phyloP scores from a whole-genome alignment of 2,797 vertebrate genomes.

The Sarcophilus harrisii region DNA sequence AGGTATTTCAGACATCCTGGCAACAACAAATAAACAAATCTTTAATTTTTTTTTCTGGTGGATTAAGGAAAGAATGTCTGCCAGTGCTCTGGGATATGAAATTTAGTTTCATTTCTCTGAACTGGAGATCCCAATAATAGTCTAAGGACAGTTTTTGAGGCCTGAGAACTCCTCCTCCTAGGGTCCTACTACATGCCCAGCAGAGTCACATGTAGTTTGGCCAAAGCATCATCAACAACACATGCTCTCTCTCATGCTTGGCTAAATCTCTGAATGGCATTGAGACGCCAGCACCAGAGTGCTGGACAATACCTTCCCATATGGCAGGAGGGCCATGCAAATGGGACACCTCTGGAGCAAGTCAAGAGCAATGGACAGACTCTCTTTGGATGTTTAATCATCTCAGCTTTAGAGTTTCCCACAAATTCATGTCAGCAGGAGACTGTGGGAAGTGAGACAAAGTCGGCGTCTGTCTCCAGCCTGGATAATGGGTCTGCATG shows the following conservation, averaged over 20 bases:
- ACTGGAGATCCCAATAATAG: background rate
- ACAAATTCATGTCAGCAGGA: slow-evolving; percentile 18
- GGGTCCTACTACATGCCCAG: background rate
- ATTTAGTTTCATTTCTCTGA: background rate
- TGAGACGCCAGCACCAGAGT: background rate
- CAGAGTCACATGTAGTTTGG: background rate
- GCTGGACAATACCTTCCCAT: background rate
- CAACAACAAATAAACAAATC: background rate
- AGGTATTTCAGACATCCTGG: background rate
- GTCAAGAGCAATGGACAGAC: background rate
- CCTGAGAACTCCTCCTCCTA: background rate
- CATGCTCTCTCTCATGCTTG: background rate
- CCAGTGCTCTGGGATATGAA: background rate
- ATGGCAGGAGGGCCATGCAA: background rate
- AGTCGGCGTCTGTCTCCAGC: background rate
- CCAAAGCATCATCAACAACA: background rate
- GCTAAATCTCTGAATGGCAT: background rate
- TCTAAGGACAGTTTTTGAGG: slow-evolving; percentile 16
- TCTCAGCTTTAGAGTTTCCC: background rate
- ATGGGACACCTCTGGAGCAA: background rate
- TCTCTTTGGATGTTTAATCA: slow-evolving; percentile 2
- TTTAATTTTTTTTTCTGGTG: background rate
- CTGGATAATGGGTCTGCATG: background rate
- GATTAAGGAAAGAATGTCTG: background rate
- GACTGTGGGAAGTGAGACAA: background rate